Percentiles rank a stretch among this genome's conserved stretches.
Conservation (phyloP, 2,797 vertebrate species). For the Monodelphis domestica region DNA sequence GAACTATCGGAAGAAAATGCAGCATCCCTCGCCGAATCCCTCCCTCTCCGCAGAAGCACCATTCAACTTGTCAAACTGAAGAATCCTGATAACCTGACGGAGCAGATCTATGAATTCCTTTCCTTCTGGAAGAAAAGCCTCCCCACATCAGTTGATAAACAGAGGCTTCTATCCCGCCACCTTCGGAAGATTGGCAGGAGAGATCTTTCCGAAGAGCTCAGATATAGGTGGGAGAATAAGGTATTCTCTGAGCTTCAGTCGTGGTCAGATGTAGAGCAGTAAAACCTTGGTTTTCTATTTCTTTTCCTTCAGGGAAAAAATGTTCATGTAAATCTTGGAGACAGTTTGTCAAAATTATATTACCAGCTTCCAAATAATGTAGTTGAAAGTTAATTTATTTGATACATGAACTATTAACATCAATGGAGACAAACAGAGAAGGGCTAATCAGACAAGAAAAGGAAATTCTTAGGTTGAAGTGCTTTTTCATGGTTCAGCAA, state of each 20-base stretch:
- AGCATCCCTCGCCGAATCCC: slow-evolving; percentile 78
- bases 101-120: slow-evolving; percentile 90
- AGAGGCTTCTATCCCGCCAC: slow-evolving; percentile 86
- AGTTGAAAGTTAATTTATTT: not conserved
- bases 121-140: slow-evolving; percentile 90
- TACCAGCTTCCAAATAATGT: not conserved
- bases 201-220: slow-evolving; percentile 89
- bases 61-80: slow-evolving; percentile 90
- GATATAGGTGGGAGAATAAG: slow-evolving; percentile 84
- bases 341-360: not conserved
- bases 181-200: slow-evolving; percentile 88
- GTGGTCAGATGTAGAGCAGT: not conserved
- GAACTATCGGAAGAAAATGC: slow-evolving; percentile 90
- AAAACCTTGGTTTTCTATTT: not conserved
- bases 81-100: slow-evolving; percentile 84
- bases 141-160: slow-evolving; percentile 87
- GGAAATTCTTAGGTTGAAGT: not conserved
- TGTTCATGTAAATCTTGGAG: not conserved
- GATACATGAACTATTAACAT: slow-evolving; percentile 16
- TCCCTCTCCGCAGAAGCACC: slow-evolving; percentile 87
- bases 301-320: slow-evolving; percentile 2
- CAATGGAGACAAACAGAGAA: not conserved
- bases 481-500: not conserved
- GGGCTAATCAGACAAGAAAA: slow-evolving; percentile 5
- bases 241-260: slow-evolving; percentile 62